These are phyloP conservation scores for Kradibia gibbosae DNA, from an alignment of 1,140 invertebrate genomes.

Conservation along the genomic window DNA sequence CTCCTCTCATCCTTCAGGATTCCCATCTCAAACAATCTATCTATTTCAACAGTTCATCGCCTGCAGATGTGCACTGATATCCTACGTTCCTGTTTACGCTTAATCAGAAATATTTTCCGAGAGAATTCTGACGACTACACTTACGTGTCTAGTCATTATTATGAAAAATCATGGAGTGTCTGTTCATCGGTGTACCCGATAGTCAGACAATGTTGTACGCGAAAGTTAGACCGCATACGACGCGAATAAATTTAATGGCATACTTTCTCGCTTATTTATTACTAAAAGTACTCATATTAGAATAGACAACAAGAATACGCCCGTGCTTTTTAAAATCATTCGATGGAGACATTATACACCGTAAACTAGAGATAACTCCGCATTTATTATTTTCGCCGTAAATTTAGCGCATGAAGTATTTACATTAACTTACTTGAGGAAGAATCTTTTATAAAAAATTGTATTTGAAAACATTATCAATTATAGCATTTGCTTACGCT, in stretches of 20 bases:
- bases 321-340: background rate
- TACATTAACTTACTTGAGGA: too few relatives aligned
- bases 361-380: background rate
- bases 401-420: too few relatives aligned
- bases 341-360: background rate
- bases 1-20: constrained; percentile 9
- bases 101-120: constrained; percentile 13
- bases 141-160: background rate
- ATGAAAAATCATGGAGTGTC: background rate
- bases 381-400: background rate
- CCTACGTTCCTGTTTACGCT: background rate
- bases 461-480: background rate
- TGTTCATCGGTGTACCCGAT: background rate
- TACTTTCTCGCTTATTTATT: background rate
- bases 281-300: background rate
- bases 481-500: background rate
- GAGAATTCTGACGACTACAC: background rate
- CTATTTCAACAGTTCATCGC: constrained; percentile 13
- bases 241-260: background rate
- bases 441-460: too few relatives aligned
- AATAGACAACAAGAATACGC: background rate
- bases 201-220: background rate
- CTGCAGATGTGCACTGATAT: constrained; percentile 19
- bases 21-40: constrained; percentile 14
- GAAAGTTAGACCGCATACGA: background rate